These are phyloP conservation scores for Theretra japonica DNA, from an alignment of 2,888 invertebrate genomes.

Conservation along the genomic window DNA sequence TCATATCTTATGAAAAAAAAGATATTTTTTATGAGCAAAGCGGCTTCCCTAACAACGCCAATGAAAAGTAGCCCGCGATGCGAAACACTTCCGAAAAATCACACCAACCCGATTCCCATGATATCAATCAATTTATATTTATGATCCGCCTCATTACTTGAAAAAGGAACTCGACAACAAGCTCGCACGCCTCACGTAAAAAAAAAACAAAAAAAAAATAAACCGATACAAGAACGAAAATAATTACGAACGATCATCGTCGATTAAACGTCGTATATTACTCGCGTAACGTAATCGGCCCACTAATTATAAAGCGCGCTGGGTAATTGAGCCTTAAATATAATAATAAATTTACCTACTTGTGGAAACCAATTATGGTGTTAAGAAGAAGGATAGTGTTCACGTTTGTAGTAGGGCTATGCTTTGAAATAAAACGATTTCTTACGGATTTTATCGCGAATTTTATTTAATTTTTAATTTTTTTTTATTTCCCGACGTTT, in stretches of 20 bases:
- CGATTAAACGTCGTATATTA: slow-evolving; percentile 69
- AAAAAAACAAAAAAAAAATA: slow-evolving; percentile 50
- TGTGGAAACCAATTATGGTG: slow-evolving; percentile 50
- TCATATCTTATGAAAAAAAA: too few species aligned
- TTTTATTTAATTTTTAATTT: too few species aligned
- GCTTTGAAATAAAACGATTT: too few species aligned
- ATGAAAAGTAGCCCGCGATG: neutral
- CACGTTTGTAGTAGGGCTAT: neutral
- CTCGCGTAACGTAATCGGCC: slow-evolving; percentile 58
- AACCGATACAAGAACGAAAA: slow-evolving; percentile 58
- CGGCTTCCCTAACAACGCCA: neutral
- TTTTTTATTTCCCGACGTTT: too few species aligned
- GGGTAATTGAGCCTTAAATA: slow-evolving; percentile 47
- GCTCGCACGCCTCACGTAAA: slow-evolving; percentile 33
- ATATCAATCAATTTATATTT: slow-evolving; percentile 30
- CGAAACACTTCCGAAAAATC: slow-evolving; percentile 11
- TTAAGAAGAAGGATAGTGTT: slow-evolving; percentile 42
- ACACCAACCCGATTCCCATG: slow-evolving; percentile 10
- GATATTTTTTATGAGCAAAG: too few species aligned
- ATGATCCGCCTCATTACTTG: slow-evolving; percentile 30
- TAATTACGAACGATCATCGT: slow-evolving; percentile 67
- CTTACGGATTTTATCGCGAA: too few species aligned
- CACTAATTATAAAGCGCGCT: slow-evolving; percentile 40
- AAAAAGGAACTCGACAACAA: slow-evolving; percentile 30
- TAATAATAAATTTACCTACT: slow-evolving; percentile 54